phyloP scores from a whole-genome alignment of 2,797 vertebrate species.

The Xenopus petersii region DNA sequence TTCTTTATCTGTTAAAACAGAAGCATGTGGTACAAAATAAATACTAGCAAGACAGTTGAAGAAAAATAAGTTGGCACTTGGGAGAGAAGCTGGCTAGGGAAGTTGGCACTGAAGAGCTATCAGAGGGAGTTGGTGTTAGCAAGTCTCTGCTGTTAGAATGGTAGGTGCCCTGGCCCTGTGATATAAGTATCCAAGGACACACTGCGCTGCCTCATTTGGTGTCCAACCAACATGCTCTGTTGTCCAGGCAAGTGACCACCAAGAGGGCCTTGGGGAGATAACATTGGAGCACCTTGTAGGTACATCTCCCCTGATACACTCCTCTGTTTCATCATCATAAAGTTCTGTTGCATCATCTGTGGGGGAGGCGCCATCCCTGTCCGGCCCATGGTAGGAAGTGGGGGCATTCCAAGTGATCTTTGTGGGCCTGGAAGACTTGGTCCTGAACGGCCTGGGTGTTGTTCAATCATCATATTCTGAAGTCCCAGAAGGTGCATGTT shows the following conservation, averaged over 20 bases:
- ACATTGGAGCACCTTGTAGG: slow-evolving; percentile 79
- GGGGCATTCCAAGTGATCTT: slow-evolving; percentile 77
- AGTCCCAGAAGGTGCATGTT: slow-evolving; percentile 92
- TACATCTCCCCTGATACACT: slow-evolving; percentile 87
- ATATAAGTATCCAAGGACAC: slow-evolving; percentile 90
- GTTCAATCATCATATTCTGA: slow-evolving; percentile 96
- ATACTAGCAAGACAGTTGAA: no score
- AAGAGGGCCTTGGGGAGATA: slow-evolving; percentile 88
- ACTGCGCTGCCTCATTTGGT: slow-evolving; percentile 90
- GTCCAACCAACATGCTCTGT: slow-evolving; percentile 88
- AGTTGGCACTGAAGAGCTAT: neutral
- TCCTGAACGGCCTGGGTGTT: slow-evolving; percentile 73
- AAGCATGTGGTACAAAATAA: no score
- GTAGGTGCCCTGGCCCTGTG: slow-evolving; percentile 82
- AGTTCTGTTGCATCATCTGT: slow-evolving; percentile 89
- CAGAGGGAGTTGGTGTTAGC: slow-evolving; percentile 27
- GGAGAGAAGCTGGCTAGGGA: neutral
- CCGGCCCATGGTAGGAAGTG: slow-evolving; percentile 88
- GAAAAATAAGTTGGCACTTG: neutral
- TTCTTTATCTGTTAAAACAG: no score
- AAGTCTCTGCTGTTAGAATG: slow-evolving; percentile 72
- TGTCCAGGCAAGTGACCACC: slow-evolving; percentile 85
- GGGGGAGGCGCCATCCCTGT: slow-evolving; percentile 86
- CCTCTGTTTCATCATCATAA: slow-evolving; percentile 97
- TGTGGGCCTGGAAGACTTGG: slow-evolving; percentile 89